Conservation (phyloP, 2,113 vertebrate genomes). For the Chloropsis hardwickii region DNA sequence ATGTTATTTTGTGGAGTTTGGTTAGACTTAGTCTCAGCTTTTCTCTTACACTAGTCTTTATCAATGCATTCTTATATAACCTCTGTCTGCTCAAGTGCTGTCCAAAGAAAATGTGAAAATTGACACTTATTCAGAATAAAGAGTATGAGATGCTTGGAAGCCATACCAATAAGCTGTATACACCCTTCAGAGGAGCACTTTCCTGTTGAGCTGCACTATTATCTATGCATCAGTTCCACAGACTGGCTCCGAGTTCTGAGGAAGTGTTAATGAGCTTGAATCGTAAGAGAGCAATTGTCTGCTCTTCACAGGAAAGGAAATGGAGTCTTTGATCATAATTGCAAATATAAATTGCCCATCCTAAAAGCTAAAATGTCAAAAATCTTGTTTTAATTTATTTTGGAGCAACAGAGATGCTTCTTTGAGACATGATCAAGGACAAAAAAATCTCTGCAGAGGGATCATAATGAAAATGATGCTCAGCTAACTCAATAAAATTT, state of each 20-base stretch:
- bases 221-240: not conserved
- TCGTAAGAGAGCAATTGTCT: not conserved
- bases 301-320: not conserved
- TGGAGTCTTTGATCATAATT: conserved; percentile 34
- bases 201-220: not conserved
- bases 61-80: not conserved
- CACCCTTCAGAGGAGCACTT: not conserved
- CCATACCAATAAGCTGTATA: not conserved
- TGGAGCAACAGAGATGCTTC: not conserved
- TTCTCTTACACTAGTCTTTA: not conserved
- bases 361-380: conserved; percentile 6
- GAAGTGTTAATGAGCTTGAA: not conserved
- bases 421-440: not conserved
- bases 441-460: not conserved
- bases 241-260: not conserved
- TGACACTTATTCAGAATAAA: not conserved
- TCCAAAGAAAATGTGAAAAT: not conserved
- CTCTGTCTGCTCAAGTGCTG: not conserved
- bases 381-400: conserved; percentile 5
- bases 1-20: not conserved
- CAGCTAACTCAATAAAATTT: not conserved
- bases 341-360: not conserved
- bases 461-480: not conserved
- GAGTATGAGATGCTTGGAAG: not conserved
- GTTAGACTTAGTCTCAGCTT: not conserved